phyloP scores from a whole-genome alignment of 1,140 invertebrate genomes.

The Riptortus pedestris region DNA sequence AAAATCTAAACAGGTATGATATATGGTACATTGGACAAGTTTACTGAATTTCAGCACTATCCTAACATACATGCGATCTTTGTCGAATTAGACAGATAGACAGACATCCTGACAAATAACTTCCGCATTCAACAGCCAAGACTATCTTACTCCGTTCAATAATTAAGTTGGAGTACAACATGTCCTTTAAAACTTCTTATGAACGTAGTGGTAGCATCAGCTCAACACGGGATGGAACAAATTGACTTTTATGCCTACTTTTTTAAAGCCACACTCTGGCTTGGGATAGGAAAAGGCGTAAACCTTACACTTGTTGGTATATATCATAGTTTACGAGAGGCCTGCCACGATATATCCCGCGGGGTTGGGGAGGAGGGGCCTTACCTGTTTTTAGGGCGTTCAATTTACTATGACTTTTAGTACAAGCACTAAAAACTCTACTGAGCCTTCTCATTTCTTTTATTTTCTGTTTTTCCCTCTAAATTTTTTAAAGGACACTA shows the following conservation, averaged over 20 bases:
- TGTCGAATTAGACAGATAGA: too few relatives aligned
- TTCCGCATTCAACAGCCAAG: too few relatives aligned
- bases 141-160: too few relatives aligned
- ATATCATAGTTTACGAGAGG: neutral
- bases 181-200: too few relatives aligned
- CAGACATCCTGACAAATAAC: too few relatives aligned
- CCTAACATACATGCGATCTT: too few relatives aligned
- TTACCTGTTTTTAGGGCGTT: neutral
- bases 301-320: neutral
- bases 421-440: neutral
- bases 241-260: neutral
- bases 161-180: too few relatives aligned
- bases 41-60: too few relatives aligned
- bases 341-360: neutral
- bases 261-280: neutral
- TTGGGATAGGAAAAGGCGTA: neutral
- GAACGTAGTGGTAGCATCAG: too few relatives aligned
- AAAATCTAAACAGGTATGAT: too few relatives aligned
- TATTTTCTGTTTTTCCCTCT: neutral
- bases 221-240: neutral
- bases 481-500: neutral
- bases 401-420: neutral
- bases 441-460: neutral
- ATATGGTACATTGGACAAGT: too few relatives aligned
- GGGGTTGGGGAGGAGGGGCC: neutral